Percentiles rank a stretch among this genome's conserved stretches.
phyloP scores from a whole-genome alignment of 2,888 invertebrate genomes.

The Seira sanloemensis region DNA sequence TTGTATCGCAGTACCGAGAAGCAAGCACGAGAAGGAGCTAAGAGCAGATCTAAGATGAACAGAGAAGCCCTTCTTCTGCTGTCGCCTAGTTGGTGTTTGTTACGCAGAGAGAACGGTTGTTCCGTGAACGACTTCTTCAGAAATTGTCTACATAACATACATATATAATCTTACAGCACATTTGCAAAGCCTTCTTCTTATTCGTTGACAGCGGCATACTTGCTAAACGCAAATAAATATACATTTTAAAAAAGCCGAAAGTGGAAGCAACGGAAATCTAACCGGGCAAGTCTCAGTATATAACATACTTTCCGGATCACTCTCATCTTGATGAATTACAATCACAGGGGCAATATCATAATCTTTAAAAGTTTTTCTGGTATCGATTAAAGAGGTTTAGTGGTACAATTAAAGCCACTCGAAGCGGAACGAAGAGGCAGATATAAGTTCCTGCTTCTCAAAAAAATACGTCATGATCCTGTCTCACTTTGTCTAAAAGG shows the following conservation, averaged over 20 bases:
- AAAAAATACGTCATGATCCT: not conserved
- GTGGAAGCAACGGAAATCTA: not conserved
- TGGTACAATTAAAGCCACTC: constrained; percentile 26
- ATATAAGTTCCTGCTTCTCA: not conserved
- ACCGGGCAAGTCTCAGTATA: not conserved
- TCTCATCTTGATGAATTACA: not conserved
- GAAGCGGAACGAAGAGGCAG: constrained; percentile 14
- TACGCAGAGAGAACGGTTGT: constrained; percentile 61
- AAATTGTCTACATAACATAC: too few relatives aligned
- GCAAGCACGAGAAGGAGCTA: not conserved
- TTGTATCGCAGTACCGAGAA: not conserved
- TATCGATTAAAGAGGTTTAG: constrained; percentile 6
- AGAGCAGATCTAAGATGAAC: not conserved
- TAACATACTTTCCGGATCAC: not conserved
- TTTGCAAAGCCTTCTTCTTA: not conserved
- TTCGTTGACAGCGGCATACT: not conserved
- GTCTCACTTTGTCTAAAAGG: constrained; percentile 34
- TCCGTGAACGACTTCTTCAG: not conserved
- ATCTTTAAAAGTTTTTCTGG: not conserved
- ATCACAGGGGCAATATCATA: not conserved
- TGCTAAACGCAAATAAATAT: too few relatives aligned
- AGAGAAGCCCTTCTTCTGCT: not conserved
- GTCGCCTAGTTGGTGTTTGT: constrained; percentile 45
- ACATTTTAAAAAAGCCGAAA: too few relatives aligned
- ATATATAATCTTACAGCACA: not conserved